Evolutionary conservation across 2,113 vertebrate genomes (phyloP).

Genomic region (Pelvicachromis taeniatus): DNA sequence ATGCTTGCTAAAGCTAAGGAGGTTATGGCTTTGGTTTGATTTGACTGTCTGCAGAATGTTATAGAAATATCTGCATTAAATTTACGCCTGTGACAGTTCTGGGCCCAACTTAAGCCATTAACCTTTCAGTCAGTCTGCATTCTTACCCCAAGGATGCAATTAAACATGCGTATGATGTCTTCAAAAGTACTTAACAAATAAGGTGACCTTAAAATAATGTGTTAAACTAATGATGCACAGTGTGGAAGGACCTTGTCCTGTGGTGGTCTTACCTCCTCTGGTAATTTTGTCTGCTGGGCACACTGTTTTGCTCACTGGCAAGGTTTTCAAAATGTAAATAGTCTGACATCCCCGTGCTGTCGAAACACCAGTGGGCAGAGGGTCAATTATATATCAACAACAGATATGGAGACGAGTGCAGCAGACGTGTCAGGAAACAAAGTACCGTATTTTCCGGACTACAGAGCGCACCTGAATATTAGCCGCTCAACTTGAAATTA

Average conservation of each 20-base stretch:
- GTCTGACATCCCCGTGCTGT: neutral
- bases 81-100: neutral
- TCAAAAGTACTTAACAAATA: neutral
- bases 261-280: neutral
- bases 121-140: rapidly evolving
- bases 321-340: neutral
- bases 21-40: neutral
- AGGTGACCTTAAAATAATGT: neutral
- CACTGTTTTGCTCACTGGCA: neutral
- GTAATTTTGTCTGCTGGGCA: rapidly evolving
- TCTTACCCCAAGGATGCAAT: neutral
- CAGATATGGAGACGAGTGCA: neutral
- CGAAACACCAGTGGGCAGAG: neutral
- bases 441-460: no score
- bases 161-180: neutral
- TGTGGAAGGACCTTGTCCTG: neutral
- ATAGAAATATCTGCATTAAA: neutral
- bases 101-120: neutral
- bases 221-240: neutral
- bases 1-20: rapidly evolving
- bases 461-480: no score
- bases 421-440: neutral
- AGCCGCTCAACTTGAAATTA: no score
- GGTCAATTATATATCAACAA: neutral
- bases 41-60: neutral